Evolutionary conservation across 2,888 invertebrate genomes (phyloP), one percentile per base, ranked within the genome.

Genomic region (Leptarthrus brevirostris): DNA sequence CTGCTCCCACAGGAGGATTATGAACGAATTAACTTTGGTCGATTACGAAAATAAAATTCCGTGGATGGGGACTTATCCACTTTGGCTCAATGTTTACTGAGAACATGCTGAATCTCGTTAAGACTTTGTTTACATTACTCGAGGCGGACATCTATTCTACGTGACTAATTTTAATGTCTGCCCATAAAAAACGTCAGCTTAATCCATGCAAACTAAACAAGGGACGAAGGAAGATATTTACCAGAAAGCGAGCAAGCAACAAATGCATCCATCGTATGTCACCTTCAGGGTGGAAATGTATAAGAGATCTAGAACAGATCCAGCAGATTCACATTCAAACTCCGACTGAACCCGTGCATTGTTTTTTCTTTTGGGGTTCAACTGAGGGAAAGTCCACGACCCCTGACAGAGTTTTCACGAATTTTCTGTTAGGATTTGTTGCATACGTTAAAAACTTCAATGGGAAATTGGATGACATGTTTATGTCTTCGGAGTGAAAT

Each of bases 71-170:
- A 30, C 30, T 6, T 30, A 30, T 30, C 24, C 16, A 18, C 26
- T 5, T 12, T 53, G 1, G 16, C 16, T 44, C n/a, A n/a, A n/a
- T n/a, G n/a, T n/a, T n/a, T n/a, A n/a, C n/a, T n/a, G n/a, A n/a
- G n/a, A n/a, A n/a, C n/a, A n/a, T n/a, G n/a, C n/a, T 44, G 16
- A 73, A 66, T 54, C 66, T 73, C 66, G 73, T 73, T 66, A 73
- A 73, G 73, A 66, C 66, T 73, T 66, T 73, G 73, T 73, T 73
- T 73, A 73, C 66, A 54, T 73, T 73, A 54, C 66, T 53, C n/a
- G 30, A 66, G 66, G 54, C 52, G 24, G 66, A 53, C 34, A 54
- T 66, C 20, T 53, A 47, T 54, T 54, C 56, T 44, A 73, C 73
- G 73, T 73, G 73, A 73, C 73, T 73, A 66, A 73, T 73, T 73